phyloP scores from a whole-genome alignment of 2,797 vertebrate species.

The Chaunax sp. region DNA sequence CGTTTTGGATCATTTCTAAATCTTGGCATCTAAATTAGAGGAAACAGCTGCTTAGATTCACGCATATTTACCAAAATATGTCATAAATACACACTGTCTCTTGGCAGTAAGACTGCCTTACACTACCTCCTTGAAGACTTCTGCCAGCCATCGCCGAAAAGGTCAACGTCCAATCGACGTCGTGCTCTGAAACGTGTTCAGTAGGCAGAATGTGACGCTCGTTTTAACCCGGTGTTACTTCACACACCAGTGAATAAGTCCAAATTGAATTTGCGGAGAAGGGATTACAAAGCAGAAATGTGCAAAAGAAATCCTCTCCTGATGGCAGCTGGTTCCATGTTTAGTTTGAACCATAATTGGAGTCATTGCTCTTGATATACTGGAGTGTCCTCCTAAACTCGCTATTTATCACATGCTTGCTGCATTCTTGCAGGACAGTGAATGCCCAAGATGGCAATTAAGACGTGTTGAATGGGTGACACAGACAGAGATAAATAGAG shows the following conservation, averaged over 20 bases:
- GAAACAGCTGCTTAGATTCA: conserved; percentile 68
- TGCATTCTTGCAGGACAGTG: conserved; percentile 43
- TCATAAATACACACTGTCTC: conserved; percentile 45
- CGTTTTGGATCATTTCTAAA: conserved; percentile 30
- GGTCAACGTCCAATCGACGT: conserved; percentile 17
- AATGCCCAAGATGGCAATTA: conserved; percentile 42
- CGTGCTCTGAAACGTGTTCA: conserved; percentile 28
- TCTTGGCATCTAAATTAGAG: conserved; percentile 45
- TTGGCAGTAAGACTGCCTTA: conserved; percentile 43
- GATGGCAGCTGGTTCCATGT: conserved; percentile 32
- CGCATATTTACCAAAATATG: conserved; percentile 60
- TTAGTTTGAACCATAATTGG: conserved; percentile 19
- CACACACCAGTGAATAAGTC: not conserved
- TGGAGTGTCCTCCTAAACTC: conserved; percentile 18
- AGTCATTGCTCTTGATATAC: conserved; percentile 47
- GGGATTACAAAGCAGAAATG: conserved; percentile 3
- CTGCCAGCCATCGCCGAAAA: conserved; percentile 18
- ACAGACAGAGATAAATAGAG: conserved; percentile 29
- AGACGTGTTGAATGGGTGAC: conserved; percentile 32
- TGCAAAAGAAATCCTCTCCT: conserved; percentile 41
- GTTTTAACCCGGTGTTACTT: conserved; percentile 21
- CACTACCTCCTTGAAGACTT: conserved; percentile 19
- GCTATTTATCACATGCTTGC: conserved; percentile 44
- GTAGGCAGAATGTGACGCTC: conserved; percentile 12
- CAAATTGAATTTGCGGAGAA: conserved; percentile 10